These are phyloP conservation scores for Apotomis turbidana DNA, from an alignment of 2,888 invertebrate species.

Conservation along the genomic window DNA sequence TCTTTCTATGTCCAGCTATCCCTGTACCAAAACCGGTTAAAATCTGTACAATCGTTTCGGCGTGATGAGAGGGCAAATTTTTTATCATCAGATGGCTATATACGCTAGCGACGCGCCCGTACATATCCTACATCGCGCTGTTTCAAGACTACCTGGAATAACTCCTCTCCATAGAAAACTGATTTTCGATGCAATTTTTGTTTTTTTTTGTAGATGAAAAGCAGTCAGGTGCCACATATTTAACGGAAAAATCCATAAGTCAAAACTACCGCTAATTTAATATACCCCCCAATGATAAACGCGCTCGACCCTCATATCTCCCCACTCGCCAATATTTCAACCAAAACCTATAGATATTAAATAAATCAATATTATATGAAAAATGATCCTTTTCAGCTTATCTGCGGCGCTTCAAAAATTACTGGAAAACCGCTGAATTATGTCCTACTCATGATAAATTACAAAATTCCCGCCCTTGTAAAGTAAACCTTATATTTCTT, in stretches of 20 bases:
- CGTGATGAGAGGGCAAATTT: no score
- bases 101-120: no score
- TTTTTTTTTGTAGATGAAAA: no score
- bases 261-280: conserved; percentile 5
- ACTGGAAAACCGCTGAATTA: conserved; percentile 20
- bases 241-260: neutral
- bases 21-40: no score
- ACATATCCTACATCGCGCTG: no score
- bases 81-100: no score
- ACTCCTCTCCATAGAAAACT: no score
- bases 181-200: no score
- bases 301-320: conserved; percentile 13
- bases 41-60: no score
- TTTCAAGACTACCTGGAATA: no score
- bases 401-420: conserved; percentile 11
- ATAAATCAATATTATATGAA: conserved; percentile 33
- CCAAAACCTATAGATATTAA: conserved; percentile 25
- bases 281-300: conserved; percentile 13
- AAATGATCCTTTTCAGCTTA: conserved; percentile 20
- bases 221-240: no score
- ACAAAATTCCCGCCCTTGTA: neutral
- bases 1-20: no score
- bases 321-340: conserved; percentile 20
- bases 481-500: neutral
- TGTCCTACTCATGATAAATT: conserved; percentile 9